phyloP scores from a whole-genome alignment of 2,888 invertebrate genomes.

The Coelinius sp. region DNA sequence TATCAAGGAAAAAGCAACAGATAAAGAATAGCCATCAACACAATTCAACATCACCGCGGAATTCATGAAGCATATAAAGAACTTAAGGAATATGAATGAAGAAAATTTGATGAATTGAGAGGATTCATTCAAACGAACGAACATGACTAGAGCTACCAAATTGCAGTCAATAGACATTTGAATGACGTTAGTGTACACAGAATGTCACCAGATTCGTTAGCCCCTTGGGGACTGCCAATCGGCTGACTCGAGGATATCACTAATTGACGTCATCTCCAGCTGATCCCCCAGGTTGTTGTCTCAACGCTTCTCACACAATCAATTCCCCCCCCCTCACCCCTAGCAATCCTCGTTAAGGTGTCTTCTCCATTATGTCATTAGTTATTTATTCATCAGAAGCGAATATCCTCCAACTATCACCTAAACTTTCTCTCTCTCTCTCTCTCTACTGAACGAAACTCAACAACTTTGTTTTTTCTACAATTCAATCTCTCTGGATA shows the following conservation, averaged over 20 bases:
- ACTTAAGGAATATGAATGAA: background rate
- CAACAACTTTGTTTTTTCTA: too few relatives aligned
- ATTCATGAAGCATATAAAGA: background rate
- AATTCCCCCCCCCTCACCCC: background rate
- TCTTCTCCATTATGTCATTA: background rate
- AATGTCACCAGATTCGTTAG: conserved; percentile 46
- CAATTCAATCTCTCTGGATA: background rate
- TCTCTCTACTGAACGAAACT: too few relatives aligned
- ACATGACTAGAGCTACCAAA: background rate
- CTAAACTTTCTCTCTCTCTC: background rate
- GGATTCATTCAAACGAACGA: conserved; percentile 18
- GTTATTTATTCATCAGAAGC: background rate
- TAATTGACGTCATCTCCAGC: conserved; percentile 47
- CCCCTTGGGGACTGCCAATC: conserved; percentile 33
- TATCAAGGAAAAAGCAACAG: background rate
- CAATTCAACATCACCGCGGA: background rate
- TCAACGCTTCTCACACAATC: conserved; percentile 21
- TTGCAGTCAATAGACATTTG: conserved; percentile 6
- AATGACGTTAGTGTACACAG: conserved; percentile 33
- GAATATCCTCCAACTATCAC: background rate
- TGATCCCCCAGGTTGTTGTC: conserved; percentile 36
- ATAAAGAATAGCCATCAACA: background rate
- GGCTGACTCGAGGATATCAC: conserved; percentile 30
- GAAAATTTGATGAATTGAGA: background rate
- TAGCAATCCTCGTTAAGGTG: background rate